phyloP scores from a whole-genome alignment of 2,113 vertebrate species.

The Lepus europaeus region DNA sequence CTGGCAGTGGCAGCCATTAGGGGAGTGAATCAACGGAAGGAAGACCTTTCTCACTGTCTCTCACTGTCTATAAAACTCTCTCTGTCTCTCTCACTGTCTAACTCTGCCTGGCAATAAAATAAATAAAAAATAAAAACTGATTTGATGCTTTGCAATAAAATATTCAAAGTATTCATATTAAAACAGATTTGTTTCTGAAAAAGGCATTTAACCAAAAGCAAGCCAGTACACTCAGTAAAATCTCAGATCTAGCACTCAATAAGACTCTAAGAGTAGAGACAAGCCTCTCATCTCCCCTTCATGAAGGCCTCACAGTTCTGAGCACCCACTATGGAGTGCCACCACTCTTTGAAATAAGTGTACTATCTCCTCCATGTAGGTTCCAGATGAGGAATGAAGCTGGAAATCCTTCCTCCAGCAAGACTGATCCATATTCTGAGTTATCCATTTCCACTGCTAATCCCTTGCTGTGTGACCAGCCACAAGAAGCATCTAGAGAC shows the following conservation, averaged over 20 bases:
- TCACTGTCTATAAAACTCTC: too few species aligned
- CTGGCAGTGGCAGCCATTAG: too few species aligned
- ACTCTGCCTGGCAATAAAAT: slow-evolving; percentile 20
- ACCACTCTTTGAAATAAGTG: not conserved
- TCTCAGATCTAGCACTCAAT: not conserved
- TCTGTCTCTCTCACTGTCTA: too few species aligned
- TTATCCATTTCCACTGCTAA: not conserved
- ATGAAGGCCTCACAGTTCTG: accelerated
- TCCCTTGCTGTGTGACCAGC: not conserved
- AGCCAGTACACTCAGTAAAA: not conserved
- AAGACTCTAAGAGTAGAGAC: not conserved
- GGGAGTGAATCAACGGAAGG: too few species aligned
- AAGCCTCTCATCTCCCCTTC: not conserved
- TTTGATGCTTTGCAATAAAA: slow-evolving; percentile 55
- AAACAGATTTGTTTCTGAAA: not conserved
- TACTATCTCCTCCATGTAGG: not conserved
- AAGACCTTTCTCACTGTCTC: too few species aligned
- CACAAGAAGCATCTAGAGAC: not conserved
- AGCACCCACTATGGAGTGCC: accelerated
- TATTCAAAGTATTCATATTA: slow-evolving; percentile 20
- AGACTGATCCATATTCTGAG: not conserved
- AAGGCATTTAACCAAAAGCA: not conserved
- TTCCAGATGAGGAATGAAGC: not conserved
- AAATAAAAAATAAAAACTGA: not conserved
- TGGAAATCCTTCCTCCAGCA: not conserved